A percentile compares a stretch with the other conserved stretches of the same genome.
Conservation (phyloP, 2,888 invertebrate species). For the Stenodema calcarata region DNA sequence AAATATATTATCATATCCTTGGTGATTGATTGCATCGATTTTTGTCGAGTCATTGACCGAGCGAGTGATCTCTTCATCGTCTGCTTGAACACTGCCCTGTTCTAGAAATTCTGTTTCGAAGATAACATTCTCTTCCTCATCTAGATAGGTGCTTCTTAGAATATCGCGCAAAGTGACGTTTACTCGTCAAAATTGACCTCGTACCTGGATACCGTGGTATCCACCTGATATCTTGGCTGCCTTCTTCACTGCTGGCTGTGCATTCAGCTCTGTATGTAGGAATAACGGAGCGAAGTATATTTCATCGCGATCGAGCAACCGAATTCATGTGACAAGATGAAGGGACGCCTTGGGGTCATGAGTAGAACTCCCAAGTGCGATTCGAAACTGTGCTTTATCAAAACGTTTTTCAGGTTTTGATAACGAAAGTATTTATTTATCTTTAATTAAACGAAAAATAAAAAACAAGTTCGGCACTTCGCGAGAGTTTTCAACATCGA, state of each 20-base stretch:
- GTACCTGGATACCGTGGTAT: neutral
- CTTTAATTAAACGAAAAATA: neutral
- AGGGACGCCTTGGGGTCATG: neutral
- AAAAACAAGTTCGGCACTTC: no score
- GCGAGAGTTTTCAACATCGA: no score
- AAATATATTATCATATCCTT: no score
- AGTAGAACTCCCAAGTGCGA: neutral
- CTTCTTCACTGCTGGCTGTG: neutral
- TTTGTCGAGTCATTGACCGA: no score
- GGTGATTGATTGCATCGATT: no score
- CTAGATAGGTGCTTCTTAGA: neutral
- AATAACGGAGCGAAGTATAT: neutral
- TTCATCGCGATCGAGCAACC: neutral
- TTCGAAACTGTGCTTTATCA: slow-evolving; percentile 4
- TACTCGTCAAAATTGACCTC: neutral
- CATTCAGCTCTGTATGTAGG: neutral
- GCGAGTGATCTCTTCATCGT: no score
- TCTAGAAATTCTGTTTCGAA: no score
- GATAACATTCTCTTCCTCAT: neutral
- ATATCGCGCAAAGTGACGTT: neutral
- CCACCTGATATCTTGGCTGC: no score
- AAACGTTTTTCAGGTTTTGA: neutral
- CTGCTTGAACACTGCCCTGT: no score
- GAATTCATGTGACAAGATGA: slow-evolving; percentile 8
- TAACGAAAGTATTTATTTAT: neutral